Conservation (phyloP, 2,797 vertebrate species). For the Pangasius larnaudii region DNA sequence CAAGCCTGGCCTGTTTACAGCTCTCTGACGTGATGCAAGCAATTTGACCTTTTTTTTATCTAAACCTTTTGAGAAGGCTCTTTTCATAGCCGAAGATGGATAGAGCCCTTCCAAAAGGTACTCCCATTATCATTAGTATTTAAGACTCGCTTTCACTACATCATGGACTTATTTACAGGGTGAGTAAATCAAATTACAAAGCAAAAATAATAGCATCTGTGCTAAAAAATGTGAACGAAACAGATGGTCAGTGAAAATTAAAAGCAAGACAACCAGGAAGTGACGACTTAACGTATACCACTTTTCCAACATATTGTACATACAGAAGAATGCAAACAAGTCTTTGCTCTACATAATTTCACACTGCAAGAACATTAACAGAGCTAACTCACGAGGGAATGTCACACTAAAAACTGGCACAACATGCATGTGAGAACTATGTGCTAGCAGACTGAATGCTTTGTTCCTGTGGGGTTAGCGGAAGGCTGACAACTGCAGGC, state of each 20-base stretch:
- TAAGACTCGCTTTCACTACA: neutral
- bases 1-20: conserved; percentile 67
- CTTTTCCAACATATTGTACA: neutral
- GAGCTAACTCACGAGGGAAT: neutral
- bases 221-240: neutral
- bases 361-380: neutral
- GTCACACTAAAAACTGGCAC: conserved; percentile 17
- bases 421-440: conserved; percentile 30
- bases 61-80: conserved; percentile 58
- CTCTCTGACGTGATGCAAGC: conserved; percentile 61
- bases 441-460: conserved; percentile 33
- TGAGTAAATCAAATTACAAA: neutral
- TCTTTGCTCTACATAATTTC: neutral
- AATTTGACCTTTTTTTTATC: conserved; percentile 58
- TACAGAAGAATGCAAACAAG: neutral
- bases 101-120: neutral
- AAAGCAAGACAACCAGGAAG: neutral
- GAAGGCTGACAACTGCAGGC: conserved; percentile 70
- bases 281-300: neutral
- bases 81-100: neutral
- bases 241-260: neutral
- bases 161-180: neutral
- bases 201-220: neutral
- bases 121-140: neutral
- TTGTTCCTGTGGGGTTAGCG: conserved; percentile 37